Evolutionary conservation across 2,113 vertebrate species (phyloP).

Genomic region (Pedetes capensis): DNA sequence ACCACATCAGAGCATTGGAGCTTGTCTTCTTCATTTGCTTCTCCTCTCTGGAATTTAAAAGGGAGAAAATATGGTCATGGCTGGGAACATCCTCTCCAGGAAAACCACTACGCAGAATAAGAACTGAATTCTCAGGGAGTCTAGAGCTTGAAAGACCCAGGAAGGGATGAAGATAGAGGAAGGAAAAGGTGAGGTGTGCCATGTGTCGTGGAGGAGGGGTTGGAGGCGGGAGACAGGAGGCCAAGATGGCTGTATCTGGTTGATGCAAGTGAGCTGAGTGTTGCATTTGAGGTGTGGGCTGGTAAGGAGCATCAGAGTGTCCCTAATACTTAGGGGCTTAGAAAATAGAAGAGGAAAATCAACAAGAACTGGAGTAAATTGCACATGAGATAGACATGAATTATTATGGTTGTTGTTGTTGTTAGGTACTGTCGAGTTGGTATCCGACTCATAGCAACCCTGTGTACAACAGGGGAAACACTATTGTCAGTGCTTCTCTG

Average conservation of each 20-base stretch:
- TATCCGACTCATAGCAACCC: no score
- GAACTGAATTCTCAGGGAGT: background rate
- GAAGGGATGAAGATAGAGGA: background rate
- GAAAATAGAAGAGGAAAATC: background rate
- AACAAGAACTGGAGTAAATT: background rate
- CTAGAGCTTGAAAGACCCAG: background rate
- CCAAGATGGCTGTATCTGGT: fast-evolving
- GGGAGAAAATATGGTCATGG: background rate
- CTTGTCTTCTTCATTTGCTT: background rate
- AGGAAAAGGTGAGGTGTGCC: background rate
- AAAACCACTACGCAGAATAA: background rate
- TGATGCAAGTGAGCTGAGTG: no score
- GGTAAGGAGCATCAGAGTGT: fast-evolving
- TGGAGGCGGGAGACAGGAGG: no score
- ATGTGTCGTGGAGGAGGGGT: fast-evolving
- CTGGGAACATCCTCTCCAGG: no score
- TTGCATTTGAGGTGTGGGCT: fast-evolving
- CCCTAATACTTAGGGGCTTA: background rate
- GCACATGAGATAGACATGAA: background rate
- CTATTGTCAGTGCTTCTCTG: no score
- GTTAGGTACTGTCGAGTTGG: no score
- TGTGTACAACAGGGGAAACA: no score
- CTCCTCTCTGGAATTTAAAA: background rate
- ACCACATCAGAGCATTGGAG: background rate
- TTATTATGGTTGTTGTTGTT: no score